Conservation (phyloP, 1,140 invertebrate genomes). For the Orius laevigatus region DNA sequence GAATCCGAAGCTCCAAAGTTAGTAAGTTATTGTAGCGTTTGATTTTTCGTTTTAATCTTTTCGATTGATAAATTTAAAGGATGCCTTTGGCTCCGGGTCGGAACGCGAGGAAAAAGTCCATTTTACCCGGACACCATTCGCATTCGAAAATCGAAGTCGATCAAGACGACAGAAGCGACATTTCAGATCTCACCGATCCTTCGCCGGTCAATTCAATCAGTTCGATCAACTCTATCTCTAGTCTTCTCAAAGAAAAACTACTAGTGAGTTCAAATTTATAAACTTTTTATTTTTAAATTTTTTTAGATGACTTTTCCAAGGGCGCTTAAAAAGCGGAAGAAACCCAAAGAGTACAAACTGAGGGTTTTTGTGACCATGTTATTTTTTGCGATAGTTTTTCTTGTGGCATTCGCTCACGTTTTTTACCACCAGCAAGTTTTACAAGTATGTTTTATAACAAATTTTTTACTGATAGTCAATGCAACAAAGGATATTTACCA, state of each 20-base stretch:
- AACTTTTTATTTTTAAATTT: background rate
- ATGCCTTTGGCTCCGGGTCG: conserved; percentile 25
- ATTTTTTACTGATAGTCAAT: no score
- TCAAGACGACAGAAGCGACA: conserved; percentile 25
- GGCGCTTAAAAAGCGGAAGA: conserved; percentile 33
- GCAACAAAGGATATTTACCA: no score
- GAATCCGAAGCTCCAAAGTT: conserved; percentile 14
- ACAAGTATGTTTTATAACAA: conserved; percentile 22
- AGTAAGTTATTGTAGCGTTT: conserved; percentile 13
- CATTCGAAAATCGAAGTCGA: conserved; percentile 7
- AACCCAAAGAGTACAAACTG: conserved; percentile 43
- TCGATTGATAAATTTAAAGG: conserved; percentile 17
- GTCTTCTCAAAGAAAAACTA: conserved; percentile 61
- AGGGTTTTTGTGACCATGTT: conserved; percentile 61
- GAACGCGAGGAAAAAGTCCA: conserved; percentile 29
- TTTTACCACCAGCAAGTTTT: conserved; percentile 66
- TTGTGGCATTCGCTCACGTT: conserved; percentile 65
- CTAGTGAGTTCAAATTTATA: conserved; percentile 36
- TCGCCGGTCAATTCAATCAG: conserved; percentile 56
- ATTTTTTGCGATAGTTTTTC: conserved; percentile 60
- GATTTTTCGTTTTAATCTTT: background rate
- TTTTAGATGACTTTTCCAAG: conserved; percentile 32
- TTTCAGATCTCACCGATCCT: conserved; percentile 25
- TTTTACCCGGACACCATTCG: conserved; percentile 24
- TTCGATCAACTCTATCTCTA: conserved; percentile 64